These are phyloP conservation scores for Sycophila sp. DNA, from an alignment of 1,140 invertebrate genomes.

Conservation along the genomic window DNA sequence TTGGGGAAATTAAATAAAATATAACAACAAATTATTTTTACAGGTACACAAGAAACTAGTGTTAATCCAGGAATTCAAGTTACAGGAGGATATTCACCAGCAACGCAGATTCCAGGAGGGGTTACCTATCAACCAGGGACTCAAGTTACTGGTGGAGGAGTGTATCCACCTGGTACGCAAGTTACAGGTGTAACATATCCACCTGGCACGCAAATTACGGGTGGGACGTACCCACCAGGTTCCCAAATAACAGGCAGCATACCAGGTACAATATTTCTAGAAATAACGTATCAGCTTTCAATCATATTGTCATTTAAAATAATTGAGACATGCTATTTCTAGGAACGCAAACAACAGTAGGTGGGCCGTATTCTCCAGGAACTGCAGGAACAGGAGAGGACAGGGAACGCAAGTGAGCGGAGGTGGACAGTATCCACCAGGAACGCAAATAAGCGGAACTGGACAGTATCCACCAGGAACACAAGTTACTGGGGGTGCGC, in stretches of 20 bases:
- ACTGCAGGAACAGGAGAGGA: too few relatives aligned
- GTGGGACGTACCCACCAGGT: neutral
- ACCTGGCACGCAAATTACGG: neutral
- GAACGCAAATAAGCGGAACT: neutral
- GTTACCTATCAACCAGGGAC: neutral
- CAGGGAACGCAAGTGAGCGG: neutral
- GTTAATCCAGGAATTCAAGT: neutral
- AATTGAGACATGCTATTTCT: too few relatives aligned
- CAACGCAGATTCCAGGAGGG: neutral
- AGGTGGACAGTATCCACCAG: slow-evolving; percentile 14
- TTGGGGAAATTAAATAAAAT: too few relatives aligned
- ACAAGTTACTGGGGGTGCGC: neutral
- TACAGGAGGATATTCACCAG: neutral
- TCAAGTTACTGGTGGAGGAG: slow-evolving; percentile 19
- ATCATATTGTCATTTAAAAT: too few relatives aligned
- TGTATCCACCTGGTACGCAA: neutral
- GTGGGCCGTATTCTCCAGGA: too few relatives aligned
- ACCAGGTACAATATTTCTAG: too few relatives aligned
- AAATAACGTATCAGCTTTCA: too few relatives aligned
- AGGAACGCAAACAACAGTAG: too few relatives aligned
- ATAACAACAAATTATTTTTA: too few relatives aligned
- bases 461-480: neutral
- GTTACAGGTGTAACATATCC: neutral
- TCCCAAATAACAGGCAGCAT: too few relatives aligned
- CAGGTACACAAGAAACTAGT: neutral